Evolutionary conservation across 35 echinoderm and acorn worm species (phyloP).

Genomic region (Acanthaster planci): DNA sequence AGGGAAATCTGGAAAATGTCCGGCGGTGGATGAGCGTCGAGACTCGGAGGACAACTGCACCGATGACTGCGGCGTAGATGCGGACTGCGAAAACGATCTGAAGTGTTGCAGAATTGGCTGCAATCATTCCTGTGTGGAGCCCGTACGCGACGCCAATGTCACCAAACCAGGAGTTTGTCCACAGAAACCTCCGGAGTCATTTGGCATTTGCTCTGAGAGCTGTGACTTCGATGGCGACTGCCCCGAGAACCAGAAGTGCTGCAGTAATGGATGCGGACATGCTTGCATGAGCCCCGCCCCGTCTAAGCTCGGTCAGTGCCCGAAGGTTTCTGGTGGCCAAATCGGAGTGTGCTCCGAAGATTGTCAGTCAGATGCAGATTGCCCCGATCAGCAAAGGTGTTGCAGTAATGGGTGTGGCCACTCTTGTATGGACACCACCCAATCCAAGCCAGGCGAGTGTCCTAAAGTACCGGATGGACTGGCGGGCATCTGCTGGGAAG

Average conservation of each 20-base stretch:
- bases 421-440: slow-evolving; percentile 33
- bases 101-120: slow-evolving; percentile 61
- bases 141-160: background rate
- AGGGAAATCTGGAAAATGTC: background rate
- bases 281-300: slow-evolving; percentile 40
- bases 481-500: slow-evolving; percentile 43
- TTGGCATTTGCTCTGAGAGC: background rate
- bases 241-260: slow-evolving; percentile 50
- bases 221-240: slow-evolving; percentile 46
- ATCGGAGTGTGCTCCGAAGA: slow-evolving; percentile 47
- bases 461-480: background rate
- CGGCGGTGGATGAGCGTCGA: background rate
- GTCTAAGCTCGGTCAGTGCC: background rate
- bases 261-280: slow-evolving; percentile 78
- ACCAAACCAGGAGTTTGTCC: background rate
- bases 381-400: slow-evolving; percentile 59
- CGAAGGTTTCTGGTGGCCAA: background rate
- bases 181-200: background rate
- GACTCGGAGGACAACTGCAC: background rate
- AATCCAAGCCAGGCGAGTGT: slow-evolving; percentile 41
- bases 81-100: slow-evolving; percentile 17
- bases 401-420: slow-evolving; percentile 78
- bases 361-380: slow-evolving; percentile 58
- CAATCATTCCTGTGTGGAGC: background rate
- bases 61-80: slow-evolving; percentile 14